These are phyloP conservation scores for Dryocosmus kuriphilus DNA, from an alignment of 2,888 invertebrate species.

Conservation along the genomic window DNA sequence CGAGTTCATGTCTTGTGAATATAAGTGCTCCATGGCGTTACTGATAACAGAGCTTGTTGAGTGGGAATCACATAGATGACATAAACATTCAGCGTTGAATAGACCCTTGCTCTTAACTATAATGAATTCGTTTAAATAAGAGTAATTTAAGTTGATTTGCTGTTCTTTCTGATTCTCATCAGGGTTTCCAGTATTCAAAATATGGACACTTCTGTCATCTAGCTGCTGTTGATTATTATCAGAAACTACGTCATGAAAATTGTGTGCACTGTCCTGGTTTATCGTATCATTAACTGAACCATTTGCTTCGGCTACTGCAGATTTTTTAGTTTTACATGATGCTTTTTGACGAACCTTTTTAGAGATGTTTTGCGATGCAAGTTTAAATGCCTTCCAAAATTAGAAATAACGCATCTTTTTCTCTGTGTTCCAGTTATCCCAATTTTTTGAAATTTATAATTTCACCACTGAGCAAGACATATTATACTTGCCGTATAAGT, in stretches of 20 bases:
- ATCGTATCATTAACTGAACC: background rate
- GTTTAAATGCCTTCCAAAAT: slow-evolving; percentile 26
- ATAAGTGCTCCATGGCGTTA: background rate
- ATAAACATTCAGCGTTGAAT: background rate
- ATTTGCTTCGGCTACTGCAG: background rate
- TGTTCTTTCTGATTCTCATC: no score
- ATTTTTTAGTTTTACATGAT: background rate
- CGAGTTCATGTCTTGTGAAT: background rate
- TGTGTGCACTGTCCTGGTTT: background rate
- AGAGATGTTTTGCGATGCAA: background rate
- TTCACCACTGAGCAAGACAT: background rate
- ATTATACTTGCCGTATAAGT: background rate
- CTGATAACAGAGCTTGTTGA: background rate
- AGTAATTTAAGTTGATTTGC: no score
- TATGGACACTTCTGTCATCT: no score
- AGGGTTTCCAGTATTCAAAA: no score
- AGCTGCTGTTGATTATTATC: no score
- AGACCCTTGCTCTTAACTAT: background rate
- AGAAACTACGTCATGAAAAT: background rate
- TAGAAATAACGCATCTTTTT: slow-evolving; percentile 38
- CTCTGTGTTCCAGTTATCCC: background rate
- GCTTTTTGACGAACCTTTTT: background rate
- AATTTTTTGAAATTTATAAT: slow-evolving; percentile 22
- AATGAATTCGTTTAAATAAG: background rate
- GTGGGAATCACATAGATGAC: background rate